Evolutionary conservation across 2,113 vertebrate genomes (phyloP).

Genomic region (Chlamydotis undulata): DNA sequence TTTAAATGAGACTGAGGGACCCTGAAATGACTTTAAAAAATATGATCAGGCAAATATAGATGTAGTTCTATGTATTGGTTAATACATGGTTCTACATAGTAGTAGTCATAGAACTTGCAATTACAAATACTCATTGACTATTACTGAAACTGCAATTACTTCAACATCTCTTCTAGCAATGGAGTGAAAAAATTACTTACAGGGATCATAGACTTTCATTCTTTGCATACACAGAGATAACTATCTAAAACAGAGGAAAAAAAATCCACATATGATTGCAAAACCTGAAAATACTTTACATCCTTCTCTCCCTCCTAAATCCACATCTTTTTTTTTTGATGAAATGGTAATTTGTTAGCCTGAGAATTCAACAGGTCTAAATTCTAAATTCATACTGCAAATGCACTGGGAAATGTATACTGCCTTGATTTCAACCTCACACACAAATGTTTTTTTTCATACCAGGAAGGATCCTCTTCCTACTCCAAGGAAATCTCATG

Average conservation of each 20-base stretch:
- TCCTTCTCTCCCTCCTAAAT: neutral
- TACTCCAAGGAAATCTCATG: neutral
- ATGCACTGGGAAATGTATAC: neutral
- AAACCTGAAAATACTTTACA: neutral
- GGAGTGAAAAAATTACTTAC: neutral
- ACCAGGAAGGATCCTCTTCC: neutral
- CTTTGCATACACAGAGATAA: neutral
- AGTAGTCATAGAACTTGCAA: neutral
- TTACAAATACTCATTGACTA: neutral
- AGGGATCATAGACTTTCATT: neutral
- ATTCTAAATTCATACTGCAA: neutral
- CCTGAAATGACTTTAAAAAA: neutral
- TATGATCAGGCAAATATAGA: neutral
- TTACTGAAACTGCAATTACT: neutral
- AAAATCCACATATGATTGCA: fast-evolving
- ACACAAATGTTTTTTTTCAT: neutral
- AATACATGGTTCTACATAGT: neutral
- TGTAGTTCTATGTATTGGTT: neutral
- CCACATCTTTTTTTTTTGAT: neutral
- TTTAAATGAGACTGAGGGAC: neutral
- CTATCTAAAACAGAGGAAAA: neutral
- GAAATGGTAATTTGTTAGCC: neutral
- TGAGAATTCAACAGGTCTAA: neutral
- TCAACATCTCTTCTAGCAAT: neutral
- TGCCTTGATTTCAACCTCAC: neutral